phyloP scores from a whole-genome alignment of 2,797 vertebrate genomes.

The Apodemus agrarius region DNA sequence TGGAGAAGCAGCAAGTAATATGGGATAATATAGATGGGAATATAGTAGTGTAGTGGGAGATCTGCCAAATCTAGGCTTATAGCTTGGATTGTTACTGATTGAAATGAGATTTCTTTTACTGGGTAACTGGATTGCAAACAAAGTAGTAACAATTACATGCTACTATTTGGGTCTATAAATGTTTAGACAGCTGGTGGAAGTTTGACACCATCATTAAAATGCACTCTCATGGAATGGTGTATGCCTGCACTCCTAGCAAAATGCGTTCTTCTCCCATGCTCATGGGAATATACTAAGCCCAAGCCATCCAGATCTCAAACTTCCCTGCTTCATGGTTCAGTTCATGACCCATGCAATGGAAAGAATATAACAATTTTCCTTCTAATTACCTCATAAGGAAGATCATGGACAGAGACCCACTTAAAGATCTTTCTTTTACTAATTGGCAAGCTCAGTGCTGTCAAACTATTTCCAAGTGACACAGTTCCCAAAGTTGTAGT shows the following conservation, averaged over 20 bases:
- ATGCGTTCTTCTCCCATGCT: not conserved
- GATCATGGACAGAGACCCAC: not conserved
- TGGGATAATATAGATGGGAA: no score
- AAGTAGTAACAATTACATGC: conserved; percentile 21
- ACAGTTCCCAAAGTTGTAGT: not conserved
- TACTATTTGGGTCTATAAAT: conserved; percentile 73
- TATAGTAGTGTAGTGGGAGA: no score
- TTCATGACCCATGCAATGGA: not conserved
- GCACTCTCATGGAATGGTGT: not conserved
- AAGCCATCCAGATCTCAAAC: not conserved
- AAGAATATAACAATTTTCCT: not conserved
- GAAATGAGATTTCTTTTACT: no score
- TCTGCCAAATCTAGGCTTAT: no score
- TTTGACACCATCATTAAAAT: conserved; percentile 64
- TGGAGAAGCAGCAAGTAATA: no score
- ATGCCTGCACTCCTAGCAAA: not conserved
- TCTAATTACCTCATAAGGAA: not conserved
- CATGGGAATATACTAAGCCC: not conserved
- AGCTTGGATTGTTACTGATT: no score
- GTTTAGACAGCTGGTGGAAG: conserved; percentile 75
- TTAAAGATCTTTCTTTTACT: not conserved
- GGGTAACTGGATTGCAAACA: no score
- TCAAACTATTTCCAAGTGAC: conserved; percentile 23
- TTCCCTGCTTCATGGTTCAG: not conserved
- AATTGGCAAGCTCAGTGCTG: not conserved